Evolutionary conservation across 2,113 vertebrate species (phyloP).

Genomic region (Casuarius casuarius): DNA sequence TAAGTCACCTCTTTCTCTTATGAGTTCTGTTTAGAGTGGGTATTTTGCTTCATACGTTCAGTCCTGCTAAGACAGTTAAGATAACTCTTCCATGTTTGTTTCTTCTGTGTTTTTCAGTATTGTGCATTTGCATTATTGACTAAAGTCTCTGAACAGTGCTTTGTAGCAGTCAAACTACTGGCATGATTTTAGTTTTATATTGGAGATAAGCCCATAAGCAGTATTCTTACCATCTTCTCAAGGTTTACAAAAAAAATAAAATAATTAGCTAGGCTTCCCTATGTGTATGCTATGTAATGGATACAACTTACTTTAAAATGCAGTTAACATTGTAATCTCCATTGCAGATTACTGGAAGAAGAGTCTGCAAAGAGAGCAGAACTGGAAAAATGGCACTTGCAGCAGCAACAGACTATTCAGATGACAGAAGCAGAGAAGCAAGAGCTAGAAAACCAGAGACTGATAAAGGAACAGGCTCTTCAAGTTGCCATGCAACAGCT

Average conservation of each 20-base stretch:
- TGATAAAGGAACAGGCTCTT: constrained; percentile 87
- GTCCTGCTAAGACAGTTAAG: neutral
- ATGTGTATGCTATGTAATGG: neutral
- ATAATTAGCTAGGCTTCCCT: neutral
- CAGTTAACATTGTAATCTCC: neutral
- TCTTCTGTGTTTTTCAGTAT: neutral
- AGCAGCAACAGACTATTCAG: constrained; percentile 90
- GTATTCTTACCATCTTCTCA: neutral
- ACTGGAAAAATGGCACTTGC: constrained; percentile 90
- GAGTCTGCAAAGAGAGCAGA: constrained; percentile 90
- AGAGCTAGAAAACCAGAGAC: constrained; percentile 88
- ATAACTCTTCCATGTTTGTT: neutral
- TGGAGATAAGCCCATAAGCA: neutral
- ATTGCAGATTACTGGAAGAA: constrained; percentile 88
- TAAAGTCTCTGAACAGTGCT: constrained; percentile 33
- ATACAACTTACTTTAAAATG: neutral
- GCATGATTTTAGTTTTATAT: neutral
- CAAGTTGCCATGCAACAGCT: constrained; percentile 91
- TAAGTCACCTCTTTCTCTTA: neutral
- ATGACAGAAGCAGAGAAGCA: constrained; percentile 93
- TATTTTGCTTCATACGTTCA: neutral
- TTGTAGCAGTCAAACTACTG: constrained; percentile 10
- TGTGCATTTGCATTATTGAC: constrained; percentile 1
- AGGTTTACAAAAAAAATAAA: neutral
- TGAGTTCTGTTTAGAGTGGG: neutral